phyloP scores from a whole-genome alignment of 2,888 invertebrate species.

The Keiferia lycopersicella region DNA sequence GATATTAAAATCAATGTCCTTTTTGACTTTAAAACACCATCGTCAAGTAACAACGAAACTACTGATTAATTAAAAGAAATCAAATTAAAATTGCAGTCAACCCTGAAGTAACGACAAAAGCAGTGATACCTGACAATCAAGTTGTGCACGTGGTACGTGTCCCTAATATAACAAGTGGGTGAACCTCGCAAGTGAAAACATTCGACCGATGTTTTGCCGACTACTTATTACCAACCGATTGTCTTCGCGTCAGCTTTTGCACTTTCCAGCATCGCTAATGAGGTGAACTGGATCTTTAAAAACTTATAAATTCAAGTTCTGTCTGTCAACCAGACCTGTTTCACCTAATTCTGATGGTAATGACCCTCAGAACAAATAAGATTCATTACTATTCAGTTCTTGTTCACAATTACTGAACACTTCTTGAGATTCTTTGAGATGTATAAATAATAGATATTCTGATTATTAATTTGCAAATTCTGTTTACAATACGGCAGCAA shows the following conservation, averaged over 20 bases:
- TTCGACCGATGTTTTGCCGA: slow-evolving; percentile 48
- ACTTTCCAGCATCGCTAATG: slow-evolving; percentile 71
- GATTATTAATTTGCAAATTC: slow-evolving; percentile 35
- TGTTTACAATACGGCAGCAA: slow-evolving; percentile 41
- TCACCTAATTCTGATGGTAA: slow-evolving; percentile 71
- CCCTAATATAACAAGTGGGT: slow-evolving; percentile 57
- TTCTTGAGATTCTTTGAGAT: slow-evolving; percentile 17
- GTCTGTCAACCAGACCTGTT: slow-evolving; percentile 50
- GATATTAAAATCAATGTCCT: no score
- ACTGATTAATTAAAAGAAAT: not conserved
- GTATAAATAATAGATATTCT: slow-evolving; percentile 19
- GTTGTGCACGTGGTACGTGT: slow-evolving; percentile 46
- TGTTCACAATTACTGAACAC: slow-evolving; percentile 36
- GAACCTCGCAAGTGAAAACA: slow-evolving; percentile 53
- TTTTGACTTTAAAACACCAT: not conserved
- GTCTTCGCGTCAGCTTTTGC: slow-evolving; percentile 76
- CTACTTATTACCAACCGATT: slow-evolving; percentile 68
- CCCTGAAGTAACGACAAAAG: slow-evolving; percentile 23
- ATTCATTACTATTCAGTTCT: slow-evolving; percentile 57
- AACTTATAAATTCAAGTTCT: slow-evolving; percentile 52
- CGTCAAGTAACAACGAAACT: not conserved
- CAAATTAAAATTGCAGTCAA: slow-evolving; percentile 12
- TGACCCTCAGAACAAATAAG: slow-evolving; percentile 63
- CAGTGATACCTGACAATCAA: slow-evolving; percentile 32
- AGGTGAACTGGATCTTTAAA: slow-evolving; percentile 58